These are phyloP conservation scores for Hyperoodon ampullatus DNA, from an alignment of 2,113 vertebrate genomes.

Conservation along the genomic window DNA sequence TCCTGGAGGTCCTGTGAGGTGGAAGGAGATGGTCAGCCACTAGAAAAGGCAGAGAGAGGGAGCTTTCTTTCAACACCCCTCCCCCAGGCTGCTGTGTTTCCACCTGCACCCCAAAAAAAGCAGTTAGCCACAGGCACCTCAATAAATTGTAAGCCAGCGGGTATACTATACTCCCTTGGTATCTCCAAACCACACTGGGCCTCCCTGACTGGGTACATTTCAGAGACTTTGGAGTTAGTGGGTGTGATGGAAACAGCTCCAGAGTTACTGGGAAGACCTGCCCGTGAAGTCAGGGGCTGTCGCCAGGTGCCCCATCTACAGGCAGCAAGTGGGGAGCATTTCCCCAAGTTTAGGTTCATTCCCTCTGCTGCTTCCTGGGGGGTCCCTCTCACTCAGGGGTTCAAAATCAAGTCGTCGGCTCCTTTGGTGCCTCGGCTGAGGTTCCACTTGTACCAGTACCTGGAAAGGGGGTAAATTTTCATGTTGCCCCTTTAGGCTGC, in stretches of 20 bases:
- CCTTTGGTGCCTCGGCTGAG: neutral
- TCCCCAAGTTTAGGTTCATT: neutral
- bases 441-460: neutral
- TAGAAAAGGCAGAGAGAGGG: neutral
- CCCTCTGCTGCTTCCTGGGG: neutral
- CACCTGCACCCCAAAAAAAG: neutral
- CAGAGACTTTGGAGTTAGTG: neutral
- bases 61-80: neutral
- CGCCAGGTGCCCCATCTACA: accelerated
- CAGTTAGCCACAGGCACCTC: neutral
- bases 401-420: neutral
- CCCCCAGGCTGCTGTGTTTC: neutral
- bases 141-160: neutral
- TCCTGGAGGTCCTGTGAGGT: neutral
- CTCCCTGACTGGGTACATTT: neutral
- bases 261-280: neutral
- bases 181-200: neutral
- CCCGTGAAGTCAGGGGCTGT: neutral
- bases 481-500: neutral
- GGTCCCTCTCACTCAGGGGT: neutral
- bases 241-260: neutral
- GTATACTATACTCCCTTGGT: neutral
- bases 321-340: too few relatives aligned
- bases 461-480: neutral
- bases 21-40: neutral